Conservation (phyloP, 2,113 vertebrate species). For the Podarcis cretensis region DNA sequence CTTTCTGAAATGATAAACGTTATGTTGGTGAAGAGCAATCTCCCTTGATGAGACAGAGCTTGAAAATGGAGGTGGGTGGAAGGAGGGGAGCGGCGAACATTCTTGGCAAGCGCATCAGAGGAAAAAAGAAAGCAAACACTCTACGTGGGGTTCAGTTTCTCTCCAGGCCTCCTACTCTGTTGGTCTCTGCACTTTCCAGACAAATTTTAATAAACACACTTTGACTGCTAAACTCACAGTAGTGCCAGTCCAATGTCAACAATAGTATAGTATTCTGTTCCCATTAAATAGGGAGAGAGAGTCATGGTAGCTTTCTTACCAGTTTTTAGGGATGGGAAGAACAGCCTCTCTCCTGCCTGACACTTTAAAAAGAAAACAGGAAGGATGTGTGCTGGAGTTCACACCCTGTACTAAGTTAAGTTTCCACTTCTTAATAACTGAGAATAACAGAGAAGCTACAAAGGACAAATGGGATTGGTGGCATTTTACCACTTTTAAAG, state of each 20-base stretch:
- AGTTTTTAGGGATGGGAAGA: background rate
- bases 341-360: background rate
- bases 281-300: background rate
- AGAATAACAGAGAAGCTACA: background rate
- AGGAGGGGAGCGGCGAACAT: background rate
- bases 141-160: background rate
- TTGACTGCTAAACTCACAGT: background rate
- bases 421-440: background rate
- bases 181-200: background rate
- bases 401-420: background rate
- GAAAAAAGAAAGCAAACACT: background rate
- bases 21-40: background rate
- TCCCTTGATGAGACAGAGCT: background rate
- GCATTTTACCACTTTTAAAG: background rate
- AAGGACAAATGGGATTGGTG: background rate
- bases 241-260: background rate
- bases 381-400: background rate
- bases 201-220: background rate
- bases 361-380: background rate
- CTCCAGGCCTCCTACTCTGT: background rate
- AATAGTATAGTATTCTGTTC: background rate
- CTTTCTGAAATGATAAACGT: background rate
- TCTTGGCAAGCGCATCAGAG: constrained; percentile 3
- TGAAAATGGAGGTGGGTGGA: constrained; percentile 9
- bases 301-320: background rate